These are phyloP conservation scores for Zosterops hypoxanthus DNA, from an alignment of 2,113 vertebrate genomes.

Conservation along the genomic window DNA sequence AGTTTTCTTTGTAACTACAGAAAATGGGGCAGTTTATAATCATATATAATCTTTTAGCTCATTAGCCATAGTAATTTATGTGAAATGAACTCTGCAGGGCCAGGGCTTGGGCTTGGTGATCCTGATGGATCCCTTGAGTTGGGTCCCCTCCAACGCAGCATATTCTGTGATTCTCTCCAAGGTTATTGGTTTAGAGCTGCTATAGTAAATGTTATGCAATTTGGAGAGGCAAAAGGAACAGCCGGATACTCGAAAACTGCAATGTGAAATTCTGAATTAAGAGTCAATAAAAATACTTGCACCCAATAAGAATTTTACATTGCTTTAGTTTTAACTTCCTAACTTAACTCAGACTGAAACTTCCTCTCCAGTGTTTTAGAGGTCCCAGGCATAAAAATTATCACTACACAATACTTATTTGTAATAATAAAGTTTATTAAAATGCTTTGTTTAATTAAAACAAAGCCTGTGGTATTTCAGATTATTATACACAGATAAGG, in stretches of 20 bases:
- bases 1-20: not conserved
- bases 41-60: not conserved
- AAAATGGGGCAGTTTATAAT: not conserved
- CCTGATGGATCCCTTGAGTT: not conserved
- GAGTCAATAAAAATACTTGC: not conserved
- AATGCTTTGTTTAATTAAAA: constrained; percentile 48
- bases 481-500: not conserved
- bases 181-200: not conserved
- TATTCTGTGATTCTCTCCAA: not conserved
- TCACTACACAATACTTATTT: not conserved
- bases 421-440: constrained; percentile 40
- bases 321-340: not conserved
- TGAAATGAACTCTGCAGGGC: not conserved
- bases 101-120: not conserved
- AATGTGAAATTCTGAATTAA: not conserved
- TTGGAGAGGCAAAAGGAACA: not conserved
- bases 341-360: not conserved
- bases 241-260: not conserved
- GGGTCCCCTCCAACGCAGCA: not conserved
- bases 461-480: not conserved
- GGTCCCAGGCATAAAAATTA: not conserved
- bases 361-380: not conserved
- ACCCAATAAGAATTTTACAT: not conserved
- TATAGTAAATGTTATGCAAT: not conserved
- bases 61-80: not conserved